A percentile compares a stretch with the other conserved stretches of the same genome.
phyloP scores from a whole-genome alignment of 2,888 invertebrate genomes.

The Coremacera marginata region DNA sequence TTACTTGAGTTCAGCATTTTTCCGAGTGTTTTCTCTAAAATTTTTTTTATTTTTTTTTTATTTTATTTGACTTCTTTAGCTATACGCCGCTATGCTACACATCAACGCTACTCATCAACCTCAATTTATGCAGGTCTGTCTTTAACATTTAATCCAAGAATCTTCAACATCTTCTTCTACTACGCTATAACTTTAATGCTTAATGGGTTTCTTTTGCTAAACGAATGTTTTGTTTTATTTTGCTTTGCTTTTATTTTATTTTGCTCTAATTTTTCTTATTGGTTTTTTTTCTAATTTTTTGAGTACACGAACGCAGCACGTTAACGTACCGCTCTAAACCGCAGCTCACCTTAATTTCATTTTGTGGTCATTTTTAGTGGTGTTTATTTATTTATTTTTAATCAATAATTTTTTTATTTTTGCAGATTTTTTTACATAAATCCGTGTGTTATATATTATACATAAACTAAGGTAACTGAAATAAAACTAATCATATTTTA shows the following conservation, averaged over 20 bases:
- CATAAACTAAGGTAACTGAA: conserved; percentile 23
- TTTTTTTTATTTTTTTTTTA: no score
- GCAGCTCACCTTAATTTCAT: not conserved
- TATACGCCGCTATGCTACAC: no score
- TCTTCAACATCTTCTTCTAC: no score
- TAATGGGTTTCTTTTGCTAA: no score
- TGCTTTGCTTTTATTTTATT: not conserved
- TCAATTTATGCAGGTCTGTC: no score
- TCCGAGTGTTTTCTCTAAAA: no score
- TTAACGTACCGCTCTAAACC: not conserved
- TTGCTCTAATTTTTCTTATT: not conserved
- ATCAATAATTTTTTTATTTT: conserved; percentile 10
- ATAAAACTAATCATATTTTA: conserved; percentile 25
- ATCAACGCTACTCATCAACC: no score
- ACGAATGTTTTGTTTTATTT: no score
- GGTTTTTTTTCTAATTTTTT: not conserved
- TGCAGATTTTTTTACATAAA: conserved; percentile 24
- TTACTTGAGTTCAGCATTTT: no score
- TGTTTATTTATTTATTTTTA: conserved; percentile 7
- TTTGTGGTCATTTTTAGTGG: not conserved
- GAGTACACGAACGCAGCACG: not conserved
- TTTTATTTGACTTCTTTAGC: no score
- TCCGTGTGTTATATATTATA: conserved; percentile 14
- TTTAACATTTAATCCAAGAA: no score
- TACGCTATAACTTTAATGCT: no score